Percentiles rank a stretch among this genome's conserved stretches.
Conservation (phyloP, 2,888 invertebrate species). For the Cartodere bifasciata region DNA sequence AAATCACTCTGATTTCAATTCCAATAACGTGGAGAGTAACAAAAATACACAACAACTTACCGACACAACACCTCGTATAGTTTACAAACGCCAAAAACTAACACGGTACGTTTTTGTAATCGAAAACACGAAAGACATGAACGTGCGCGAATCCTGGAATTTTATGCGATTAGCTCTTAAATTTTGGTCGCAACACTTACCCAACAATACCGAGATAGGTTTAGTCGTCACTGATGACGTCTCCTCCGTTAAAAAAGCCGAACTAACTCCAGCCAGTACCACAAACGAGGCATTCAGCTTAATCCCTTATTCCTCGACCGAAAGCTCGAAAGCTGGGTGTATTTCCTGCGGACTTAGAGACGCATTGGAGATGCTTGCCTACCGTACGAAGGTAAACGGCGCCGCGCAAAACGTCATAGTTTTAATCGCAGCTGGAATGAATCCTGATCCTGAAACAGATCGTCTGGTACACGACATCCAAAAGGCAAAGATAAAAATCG, state of each 20-base stretch:
- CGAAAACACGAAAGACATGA: constrained; percentile 46
- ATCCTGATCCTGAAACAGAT: constrained; percentile 32
- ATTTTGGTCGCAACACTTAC: constrained; percentile 44
- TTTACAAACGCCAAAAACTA: constrained; percentile 38
- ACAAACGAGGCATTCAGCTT: constrained; percentile 20
- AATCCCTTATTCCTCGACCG: constrained; percentile 40
- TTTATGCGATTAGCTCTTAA: constrained; percentile 44
- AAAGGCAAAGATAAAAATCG: constrained; percentile 36
- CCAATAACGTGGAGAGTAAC: constrained; percentile 19
- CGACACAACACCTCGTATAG: constrained; percentile 37
- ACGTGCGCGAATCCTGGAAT: constrained; percentile 45
- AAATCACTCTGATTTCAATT: constrained; percentile 39
- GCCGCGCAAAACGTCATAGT: constrained; percentile 42
- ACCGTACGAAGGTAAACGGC: constrained; percentile 32
- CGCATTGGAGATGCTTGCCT: constrained; percentile 37
- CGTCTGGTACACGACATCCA: constrained; percentile 34
- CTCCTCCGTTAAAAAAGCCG: constrained; percentile 28
- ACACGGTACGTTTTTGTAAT: constrained; percentile 45
- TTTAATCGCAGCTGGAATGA: constrained; percentile 43
- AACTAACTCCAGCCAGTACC: constrained; percentile 29
- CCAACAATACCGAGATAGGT: constrained; percentile 39
- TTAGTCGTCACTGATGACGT: constrained; percentile 37
- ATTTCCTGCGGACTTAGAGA: constrained; percentile 36
- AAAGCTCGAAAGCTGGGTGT: constrained; percentile 38
- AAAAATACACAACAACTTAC: constrained; percentile 28